phyloP scores from a whole-genome alignment of 2,888 invertebrate genomes.

The Chalcis sispes region DNA sequence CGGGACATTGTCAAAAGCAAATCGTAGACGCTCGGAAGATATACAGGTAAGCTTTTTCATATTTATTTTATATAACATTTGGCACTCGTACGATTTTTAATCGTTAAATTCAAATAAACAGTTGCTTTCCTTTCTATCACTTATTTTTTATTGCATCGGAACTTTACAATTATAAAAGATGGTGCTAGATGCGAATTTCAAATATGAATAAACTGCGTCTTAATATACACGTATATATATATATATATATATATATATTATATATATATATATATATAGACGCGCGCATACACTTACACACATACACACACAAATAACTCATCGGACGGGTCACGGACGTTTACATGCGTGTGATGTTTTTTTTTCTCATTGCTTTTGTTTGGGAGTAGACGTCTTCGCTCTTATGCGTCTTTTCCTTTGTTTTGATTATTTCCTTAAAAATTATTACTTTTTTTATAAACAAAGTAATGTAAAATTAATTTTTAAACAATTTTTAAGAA shows the following conservation, averaged over 20 bases:
- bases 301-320: not conserved
- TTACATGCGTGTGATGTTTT: not conserved
- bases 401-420: not conserved
- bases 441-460: not conserved
- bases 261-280: too few relatives aligned
- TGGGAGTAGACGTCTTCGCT: not conserved
- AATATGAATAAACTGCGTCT: conserved; percentile 38
- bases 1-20: conserved; percentile 77
- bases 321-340: conserved; percentile 35
- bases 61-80: not conserved
- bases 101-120: too few relatives aligned
- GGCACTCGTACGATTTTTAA: too few relatives aligned
- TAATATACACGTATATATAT: conserved; percentile 21
- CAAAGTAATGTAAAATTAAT: not conserved
- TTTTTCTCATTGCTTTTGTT: conserved; percentile 7
- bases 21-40: conserved; percentile 19
- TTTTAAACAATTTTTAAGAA: not conserved
- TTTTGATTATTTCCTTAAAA: not conserved
- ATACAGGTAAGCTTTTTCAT: too few relatives aligned
- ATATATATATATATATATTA: too few relatives aligned
- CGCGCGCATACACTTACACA: too few relatives aligned
- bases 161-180: too few relatives aligned
- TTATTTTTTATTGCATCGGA: too few relatives aligned
- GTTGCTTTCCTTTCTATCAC: too few relatives aligned
- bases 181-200: conserved; percentile 32